Conservation (phyloP, 2,113 vertebrate species). For the Turdus rufiventris region DNA sequence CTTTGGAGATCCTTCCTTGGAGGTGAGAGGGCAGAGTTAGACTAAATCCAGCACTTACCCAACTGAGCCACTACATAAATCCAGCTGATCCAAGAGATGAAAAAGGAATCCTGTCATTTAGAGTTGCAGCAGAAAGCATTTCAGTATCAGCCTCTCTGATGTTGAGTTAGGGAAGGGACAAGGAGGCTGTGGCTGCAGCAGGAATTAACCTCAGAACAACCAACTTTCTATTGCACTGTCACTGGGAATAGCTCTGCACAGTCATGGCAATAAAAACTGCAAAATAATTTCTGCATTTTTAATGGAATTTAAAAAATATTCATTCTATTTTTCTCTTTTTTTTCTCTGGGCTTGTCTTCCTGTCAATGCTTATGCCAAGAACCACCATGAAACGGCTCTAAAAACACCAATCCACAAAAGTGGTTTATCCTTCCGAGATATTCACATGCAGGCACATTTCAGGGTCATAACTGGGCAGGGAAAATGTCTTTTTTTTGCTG, state of each 20-base stretch:
- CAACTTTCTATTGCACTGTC: not conserved
- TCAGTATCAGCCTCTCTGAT: not conserved
- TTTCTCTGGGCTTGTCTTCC: not conserved
- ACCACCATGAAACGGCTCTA: rapidly evolving
- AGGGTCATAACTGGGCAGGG: not conserved
- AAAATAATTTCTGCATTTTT: not conserved
- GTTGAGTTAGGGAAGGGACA: not conserved
- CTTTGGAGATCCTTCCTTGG: not conserved
- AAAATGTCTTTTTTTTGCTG: not conserved
- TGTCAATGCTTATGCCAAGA: not conserved
- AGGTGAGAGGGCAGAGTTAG: not conserved
- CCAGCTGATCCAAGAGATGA: not conserved
- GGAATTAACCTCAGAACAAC: not conserved
- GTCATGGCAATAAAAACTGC: not conserved
- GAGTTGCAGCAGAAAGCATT: not conserved
- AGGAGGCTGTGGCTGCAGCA: rapidly evolving
- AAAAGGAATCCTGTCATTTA: not conserved
- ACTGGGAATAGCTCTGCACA: not conserved
- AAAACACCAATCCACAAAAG: not conserved
- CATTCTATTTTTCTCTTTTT: not conserved
- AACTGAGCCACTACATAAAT: not conserved
- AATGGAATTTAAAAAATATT: not conserved
- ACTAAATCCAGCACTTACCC: not conserved
- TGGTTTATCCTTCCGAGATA: not conserved
- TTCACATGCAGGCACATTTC: not conserved